Evolutionary conservation across 2,888 invertebrate species (phyloP).

Genomic region (Acleris cristana): DNA sequence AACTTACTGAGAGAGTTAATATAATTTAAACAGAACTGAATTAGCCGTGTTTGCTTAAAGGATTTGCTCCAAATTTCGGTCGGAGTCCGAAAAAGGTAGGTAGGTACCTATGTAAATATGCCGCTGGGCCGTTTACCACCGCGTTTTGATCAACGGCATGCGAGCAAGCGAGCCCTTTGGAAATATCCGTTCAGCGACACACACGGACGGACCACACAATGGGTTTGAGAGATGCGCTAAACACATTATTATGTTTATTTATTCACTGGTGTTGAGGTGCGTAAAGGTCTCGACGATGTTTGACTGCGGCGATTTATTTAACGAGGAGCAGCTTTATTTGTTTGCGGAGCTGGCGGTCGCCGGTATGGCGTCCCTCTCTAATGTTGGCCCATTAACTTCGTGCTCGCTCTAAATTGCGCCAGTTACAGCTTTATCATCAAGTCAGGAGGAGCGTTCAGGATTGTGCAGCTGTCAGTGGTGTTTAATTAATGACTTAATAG

Average conservation of each 20-base stretch:
- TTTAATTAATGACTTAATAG: conserved; percentile 73
- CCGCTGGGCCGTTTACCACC: background rate
- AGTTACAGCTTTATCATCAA: conserved; percentile 62
- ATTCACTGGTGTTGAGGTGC: conserved; percentile 64
- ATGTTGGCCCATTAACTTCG: conserved; percentile 69
- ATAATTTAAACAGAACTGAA: background rate
- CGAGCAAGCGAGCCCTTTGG: conserved; percentile 13
- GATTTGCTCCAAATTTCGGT: conserved; percentile 9
- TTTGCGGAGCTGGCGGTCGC: conserved; percentile 59
- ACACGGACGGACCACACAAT: conserved; percentile 31
- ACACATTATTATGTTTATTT: conserved; percentile 67
- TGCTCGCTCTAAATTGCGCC: conserved; percentile 54
- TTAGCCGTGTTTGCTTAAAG: conserved; percentile 13
- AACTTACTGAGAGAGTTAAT: background rate
- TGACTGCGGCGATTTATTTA: conserved; percentile 74
- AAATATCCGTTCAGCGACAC: conserved; percentile 13
- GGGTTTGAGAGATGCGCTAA: conserved; percentile 47
- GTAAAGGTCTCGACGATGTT: conserved; percentile 69
- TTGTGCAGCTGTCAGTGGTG: conserved; percentile 48
- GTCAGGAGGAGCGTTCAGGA: conserved; percentile 47
- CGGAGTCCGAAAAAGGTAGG: conserved; percentile 8
- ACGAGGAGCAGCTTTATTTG: conserved; percentile 74
- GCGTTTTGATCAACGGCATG: conserved; percentile 4
- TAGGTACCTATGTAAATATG: conserved; percentile 21
- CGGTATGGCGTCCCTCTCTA: conserved; percentile 56